Evolutionary conservation across 1,140 invertebrate species (phyloP).

Genomic region (Lethrus apterus): DNA sequence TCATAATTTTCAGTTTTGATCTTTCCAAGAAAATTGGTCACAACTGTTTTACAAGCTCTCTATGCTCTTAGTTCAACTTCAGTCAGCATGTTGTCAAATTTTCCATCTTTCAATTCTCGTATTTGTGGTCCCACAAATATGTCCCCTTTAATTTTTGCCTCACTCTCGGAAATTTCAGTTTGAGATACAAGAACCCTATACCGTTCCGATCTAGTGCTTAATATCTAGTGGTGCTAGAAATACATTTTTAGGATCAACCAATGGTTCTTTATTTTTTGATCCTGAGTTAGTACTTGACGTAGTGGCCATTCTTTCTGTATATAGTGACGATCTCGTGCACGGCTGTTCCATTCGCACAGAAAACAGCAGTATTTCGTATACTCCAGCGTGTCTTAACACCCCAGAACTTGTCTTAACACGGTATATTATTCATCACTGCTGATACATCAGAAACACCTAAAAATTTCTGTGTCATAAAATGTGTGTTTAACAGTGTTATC

Average conservation of each 20-base stretch:
- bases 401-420: too few relatives aligned
- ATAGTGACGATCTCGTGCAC: slow-evolving; percentile 32
- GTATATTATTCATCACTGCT: too few relatives aligned
- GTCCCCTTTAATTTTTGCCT: slow-evolving; percentile 29
- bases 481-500: too few relatives aligned
- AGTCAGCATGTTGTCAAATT: slow-evolving; percentile 19
- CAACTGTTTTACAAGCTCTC: slow-evolving; percentile 13
- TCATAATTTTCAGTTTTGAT: too few relatives aligned
- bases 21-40: slow-evolving; percentile 15
- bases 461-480: too few relatives aligned
- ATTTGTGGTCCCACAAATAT: slow-evolving; percentile 27
- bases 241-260: slow-evolving; percentile 9
- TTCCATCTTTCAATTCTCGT: slow-evolving; percentile 24
- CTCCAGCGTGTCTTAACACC: too few relatives aligned
- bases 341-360: slow-evolving; percentile 39
- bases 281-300: neutral
- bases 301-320: slow-evolving; percentile 30
- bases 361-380: slow-evolving; percentile 39
- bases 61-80: slow-evolving; percentile 10
- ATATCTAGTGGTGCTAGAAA: slow-evolving; percentile 30
- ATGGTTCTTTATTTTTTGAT: slow-evolving; percentile 7
- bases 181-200: slow-evolving; percentile 30
- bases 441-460: too few relatives aligned
- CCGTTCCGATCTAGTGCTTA: slow-evolving; percentile 30
- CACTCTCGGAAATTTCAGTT: slow-evolving; percentile 27